Base-by-base conservation (phyloP, 1,140 invertebrate species). In the Bombus impatiens region DNA sequence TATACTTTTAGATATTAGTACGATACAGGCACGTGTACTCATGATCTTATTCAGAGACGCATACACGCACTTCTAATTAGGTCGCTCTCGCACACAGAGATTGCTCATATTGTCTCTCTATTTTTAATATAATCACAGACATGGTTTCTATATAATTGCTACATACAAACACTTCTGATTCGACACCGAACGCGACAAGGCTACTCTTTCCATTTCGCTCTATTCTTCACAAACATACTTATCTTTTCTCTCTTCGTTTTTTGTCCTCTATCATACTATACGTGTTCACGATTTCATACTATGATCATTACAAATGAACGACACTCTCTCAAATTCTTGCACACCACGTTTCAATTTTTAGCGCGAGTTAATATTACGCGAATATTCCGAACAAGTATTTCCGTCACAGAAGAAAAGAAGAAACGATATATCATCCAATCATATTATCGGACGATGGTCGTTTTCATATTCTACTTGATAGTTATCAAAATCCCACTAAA, bases 61-160 rank as follows among this genome's bases (percentile, higher is more conserved):
- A 76, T 79, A 70, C 87, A 89, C 87, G 65, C 76, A 57, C 67
- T 44, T 82, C 70, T 83, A 72, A 88, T 90, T 91, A 90, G 90
- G 89, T 91, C 89, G 90, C 90, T 87, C 18, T 22, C 72, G 81
- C 84, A 84, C 76, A 89, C 80, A 86, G 87, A 87, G 78, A 91
- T 92, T 90, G 90, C 89, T 91, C 89, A 87, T 92, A 88, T 90
- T 90, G 87, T 91, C 90, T 92, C 88, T 87, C 84, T 93, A 93
- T 90, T 90, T 86, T 93, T 92, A 92, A 87, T 91, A 91, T 93
- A 92, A 94, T 94, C 93, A 94, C 93, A 94, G 93, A 93, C 90
- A 92, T 87, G 87, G 88, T 92, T 93, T 90, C 83, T 89, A 92
- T 89, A 92, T 92, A 92, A 89, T 92, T 89, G 91, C 92, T 94